Percentiles rank a stretch among this genome's conserved stretches.
Conservation (phyloP, 2,797 vertebrate species). For the Coilia nasus region DNA sequence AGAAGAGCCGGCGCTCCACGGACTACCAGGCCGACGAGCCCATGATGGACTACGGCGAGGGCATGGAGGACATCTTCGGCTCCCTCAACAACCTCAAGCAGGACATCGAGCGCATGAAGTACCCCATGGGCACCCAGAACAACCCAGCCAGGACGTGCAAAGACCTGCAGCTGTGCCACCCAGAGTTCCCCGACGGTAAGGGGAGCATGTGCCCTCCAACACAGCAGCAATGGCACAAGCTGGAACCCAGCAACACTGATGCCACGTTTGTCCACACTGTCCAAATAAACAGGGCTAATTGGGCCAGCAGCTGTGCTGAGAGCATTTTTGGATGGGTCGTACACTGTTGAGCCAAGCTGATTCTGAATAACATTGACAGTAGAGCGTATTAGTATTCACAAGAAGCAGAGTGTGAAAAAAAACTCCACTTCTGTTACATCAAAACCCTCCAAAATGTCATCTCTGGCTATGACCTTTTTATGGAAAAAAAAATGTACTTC, state of each 20-base stretch:
- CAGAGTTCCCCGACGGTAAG: slow-evolving; percentile 94
- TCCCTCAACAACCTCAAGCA: slow-evolving; percentile 93
- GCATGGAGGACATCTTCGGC: slow-evolving; percentile 95
- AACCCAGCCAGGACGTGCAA: slow-evolving; percentile 97
- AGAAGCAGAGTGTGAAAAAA: not conserved
- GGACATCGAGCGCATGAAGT: slow-evolving; percentile 98
- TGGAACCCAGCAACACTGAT: not conserved
- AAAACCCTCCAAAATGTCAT: slow-evolving; percentile 47
- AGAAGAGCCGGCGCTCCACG: slow-evolving; percentile 86
- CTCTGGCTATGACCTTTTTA: slow-evolving; percentile 42
- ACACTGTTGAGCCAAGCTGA: not conserved
- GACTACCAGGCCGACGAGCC: slow-evolving; percentile 84
- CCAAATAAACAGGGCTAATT: not conserved
- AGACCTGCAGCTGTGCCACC: slow-evolving; percentile 94
- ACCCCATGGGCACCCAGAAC: slow-evolving; percentile 92
- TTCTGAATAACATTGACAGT: slow-evolving; percentile 43
- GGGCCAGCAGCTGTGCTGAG: slow-evolving; percentile 9
- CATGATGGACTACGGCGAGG: slow-evolving; percentile 89
- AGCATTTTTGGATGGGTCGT: not conserved
- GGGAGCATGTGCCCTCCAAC: slow-evolving; percentile 42
- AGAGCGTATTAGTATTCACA: slow-evolving; percentile 42
- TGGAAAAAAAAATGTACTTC: not conserved
- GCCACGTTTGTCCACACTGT: not conserved
- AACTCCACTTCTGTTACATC: slow-evolving; percentile 34
- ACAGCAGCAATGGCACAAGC: not conserved